These are phyloP conservation scores for Chiridota heheva DNA, from an alignment of 35 echinoderm and acorn worm genomes.

Conservation along the genomic window DNA sequence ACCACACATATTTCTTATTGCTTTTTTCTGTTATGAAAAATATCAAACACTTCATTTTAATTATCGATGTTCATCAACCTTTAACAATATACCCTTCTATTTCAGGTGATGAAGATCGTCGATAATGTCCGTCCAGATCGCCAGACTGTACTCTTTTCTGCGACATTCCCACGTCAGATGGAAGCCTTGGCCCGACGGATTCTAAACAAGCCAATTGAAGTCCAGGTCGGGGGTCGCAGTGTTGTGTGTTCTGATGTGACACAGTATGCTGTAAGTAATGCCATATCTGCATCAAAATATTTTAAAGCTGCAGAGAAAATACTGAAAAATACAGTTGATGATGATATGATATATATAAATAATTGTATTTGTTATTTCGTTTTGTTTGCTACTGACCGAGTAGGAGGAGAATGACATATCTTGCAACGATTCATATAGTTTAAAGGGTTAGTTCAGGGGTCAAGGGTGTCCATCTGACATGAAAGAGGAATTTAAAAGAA, in stretches of 20 bases:
- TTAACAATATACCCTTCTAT: no score
- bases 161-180: slow-evolving; percentile 90
- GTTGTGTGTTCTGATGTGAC: slow-evolving; percentile 86
- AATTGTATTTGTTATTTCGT: background rate
- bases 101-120: slow-evolving; percentile 94
- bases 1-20: no score
- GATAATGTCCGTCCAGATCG: slow-evolving; percentile 96
- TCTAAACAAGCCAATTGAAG: slow-evolving; percentile 92
- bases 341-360: background rate
- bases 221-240: slow-evolving; percentile 90
- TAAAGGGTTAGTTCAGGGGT: no score
- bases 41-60: no score
- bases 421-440: no score
- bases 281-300: background rate
- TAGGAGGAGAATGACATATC: no score
- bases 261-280: slow-evolving; percentile 77
- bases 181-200: slow-evolving; percentile 93
- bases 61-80: no score
- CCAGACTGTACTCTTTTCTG: slow-evolving; percentile 96
- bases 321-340: background rate
- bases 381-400: background rate
- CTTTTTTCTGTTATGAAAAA: no score
- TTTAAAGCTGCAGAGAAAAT: background rate
- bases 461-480: no score
- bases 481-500: no score